These are phyloP conservation scores for Dissostichus mawsoni DNA, from an alignment of 2,113 vertebrate species.

Conservation along the genomic window DNA sequence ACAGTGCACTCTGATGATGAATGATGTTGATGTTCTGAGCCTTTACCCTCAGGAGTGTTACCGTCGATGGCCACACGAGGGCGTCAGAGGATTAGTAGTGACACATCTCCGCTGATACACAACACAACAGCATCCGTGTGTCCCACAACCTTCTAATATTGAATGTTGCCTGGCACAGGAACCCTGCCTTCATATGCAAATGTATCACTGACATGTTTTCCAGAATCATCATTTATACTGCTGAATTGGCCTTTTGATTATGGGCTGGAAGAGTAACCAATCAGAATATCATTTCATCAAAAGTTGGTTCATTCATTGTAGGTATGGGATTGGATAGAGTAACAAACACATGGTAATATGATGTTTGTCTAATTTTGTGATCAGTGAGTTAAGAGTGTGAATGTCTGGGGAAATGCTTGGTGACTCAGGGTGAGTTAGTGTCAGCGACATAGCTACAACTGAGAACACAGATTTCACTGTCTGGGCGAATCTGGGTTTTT, in stretches of 20 bases:
- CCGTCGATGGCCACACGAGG: constrained; percentile 59
- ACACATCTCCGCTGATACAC: neutral
- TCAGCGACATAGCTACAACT: neutral
- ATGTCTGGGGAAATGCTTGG: neutral
- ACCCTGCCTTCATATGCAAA: constrained; percentile 40
- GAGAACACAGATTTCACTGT: neutral
- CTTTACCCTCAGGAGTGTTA: neutral
- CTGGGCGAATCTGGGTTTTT: neutral
- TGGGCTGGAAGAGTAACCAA: constrained; percentile 40
- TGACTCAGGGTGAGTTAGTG: neutral
- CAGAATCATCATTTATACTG: constrained; percentile 27
- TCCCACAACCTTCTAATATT: constrained; percentile 1
- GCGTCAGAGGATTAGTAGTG: constrained; percentile 50
- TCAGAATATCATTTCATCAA: constrained; percentile 48
- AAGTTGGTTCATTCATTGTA: constrained; percentile 19
- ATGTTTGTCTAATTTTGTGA: neutral
- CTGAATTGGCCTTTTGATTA: constrained; percentile 36
- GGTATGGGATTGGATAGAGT: neutral
- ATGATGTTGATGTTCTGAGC: neutral
- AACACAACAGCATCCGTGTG: neutral
- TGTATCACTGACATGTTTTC: constrained; percentile 13
- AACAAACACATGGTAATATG: constrained; percentile 14
- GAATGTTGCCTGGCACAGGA: constrained; percentile 10
- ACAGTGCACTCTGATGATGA: too few species aligned
- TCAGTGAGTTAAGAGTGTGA: neutral